Percentiles rank a stretch among this genome's conserved stretches.
These are phyloP conservation scores for Epinephelus cyanopodus DNA, from an alignment of 2,113 vertebrate genomes.

Conservation along the genomic window DNA sequence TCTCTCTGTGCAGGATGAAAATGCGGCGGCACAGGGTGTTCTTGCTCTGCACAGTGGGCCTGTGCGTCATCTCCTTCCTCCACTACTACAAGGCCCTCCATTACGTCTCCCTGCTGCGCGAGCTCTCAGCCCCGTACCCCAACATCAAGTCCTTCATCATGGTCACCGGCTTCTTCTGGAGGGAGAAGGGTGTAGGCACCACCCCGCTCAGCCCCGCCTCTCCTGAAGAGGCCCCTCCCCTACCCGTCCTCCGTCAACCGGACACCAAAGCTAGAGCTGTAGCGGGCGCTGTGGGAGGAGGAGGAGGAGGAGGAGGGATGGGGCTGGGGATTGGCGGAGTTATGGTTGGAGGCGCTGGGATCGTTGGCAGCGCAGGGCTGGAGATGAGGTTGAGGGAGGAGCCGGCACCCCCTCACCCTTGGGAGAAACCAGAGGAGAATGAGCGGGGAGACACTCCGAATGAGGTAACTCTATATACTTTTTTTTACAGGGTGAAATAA, in stretches of 20 bases:
- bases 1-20: constrained; percentile 90
- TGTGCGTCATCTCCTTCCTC: constrained; percentile 99
- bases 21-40: constrained; percentile 99
- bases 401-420: constrained; percentile 74
- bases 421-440: constrained; percentile 78
- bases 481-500: no score
- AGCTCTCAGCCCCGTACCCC: constrained; percentile 95
- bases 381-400: constrained; percentile 61
- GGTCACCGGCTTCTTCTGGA: constrained; percentile 92
- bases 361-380: constrained; percentile 44
- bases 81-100: constrained; percentile 99
- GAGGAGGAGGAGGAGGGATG: constrained; percentile 5
- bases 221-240: constrained; percentile 84
- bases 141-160: constrained; percentile 97
- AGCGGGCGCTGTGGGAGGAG: constrained; percentile 51
- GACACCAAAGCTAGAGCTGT: constrained; percentile 76
- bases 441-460: constrained; percentile 38
- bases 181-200: constrained; percentile 88
- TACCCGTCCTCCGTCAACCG: constrained; percentile 83
- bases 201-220: constrained; percentile 89
- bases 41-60: constrained; percentile 98
- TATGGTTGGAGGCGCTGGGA: constrained; percentile 59
- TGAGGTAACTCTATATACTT: constrained; percentile 57
- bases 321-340: not conserved
- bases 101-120: constrained; percentile 96